Evolutionary conservation across 35 echinoderm and acorn worm genomes (phyloP).

Genomic region (Stichopus chloronotus): DNA sequence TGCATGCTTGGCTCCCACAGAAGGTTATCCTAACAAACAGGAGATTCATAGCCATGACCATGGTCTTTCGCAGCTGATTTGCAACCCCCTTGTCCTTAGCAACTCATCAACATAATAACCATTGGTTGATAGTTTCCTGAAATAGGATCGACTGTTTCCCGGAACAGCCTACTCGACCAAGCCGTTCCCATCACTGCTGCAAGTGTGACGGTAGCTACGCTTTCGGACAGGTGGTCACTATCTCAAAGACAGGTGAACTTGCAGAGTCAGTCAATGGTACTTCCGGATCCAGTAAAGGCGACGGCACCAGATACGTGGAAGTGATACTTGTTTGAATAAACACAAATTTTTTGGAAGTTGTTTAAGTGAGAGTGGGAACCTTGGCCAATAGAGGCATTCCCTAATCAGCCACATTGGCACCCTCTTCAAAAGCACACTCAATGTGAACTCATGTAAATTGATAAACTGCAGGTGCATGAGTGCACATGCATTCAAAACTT

Average conservation of each 20-base stretch:
- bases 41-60: not conserved
- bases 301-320: not conserved
- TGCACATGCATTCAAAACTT: no score
- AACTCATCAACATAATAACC: constrained; percentile 17
- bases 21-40: not conserved
- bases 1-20: not conserved
- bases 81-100: constrained; percentile 9
- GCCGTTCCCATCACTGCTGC: not conserved
- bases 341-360: not conserved
- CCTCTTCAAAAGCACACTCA: no score
- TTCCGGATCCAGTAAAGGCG: constrained; percentile 18
- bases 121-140: not conserved
- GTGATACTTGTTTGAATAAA: not conserved
- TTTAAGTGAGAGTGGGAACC: no score
- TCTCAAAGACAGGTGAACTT: constrained; percentile 1
- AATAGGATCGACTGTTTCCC: constrained; percentile 15
- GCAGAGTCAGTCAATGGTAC: constrained; percentile 35
- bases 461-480: no score
- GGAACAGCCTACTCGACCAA: not conserved
- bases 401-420: no score
- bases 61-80: not conserved
- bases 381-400: no score
- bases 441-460: no score
- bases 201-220: not conserved
- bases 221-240: constrained; percentile 14